These are phyloP conservation scores for Rhyzopertha dominica DNA, from an alignment of 1,140 invertebrate species.

Conservation along the genomic window DNA sequence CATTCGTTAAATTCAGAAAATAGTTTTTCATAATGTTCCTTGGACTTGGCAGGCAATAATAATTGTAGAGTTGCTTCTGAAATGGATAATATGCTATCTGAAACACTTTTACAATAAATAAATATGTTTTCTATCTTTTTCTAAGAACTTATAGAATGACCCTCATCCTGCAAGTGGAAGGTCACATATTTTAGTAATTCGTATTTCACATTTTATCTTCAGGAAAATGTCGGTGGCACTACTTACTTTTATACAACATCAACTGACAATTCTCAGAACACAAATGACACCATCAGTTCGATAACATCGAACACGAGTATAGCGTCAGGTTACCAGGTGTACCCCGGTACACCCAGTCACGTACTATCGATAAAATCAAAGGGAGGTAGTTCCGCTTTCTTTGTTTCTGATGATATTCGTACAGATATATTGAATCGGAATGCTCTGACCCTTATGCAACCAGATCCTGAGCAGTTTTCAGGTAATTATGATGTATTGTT, in stretches of 20 bases:
- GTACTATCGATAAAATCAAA: slow-evolving; percentile 48
- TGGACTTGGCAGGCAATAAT: too few species aligned
- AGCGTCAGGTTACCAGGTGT: slow-evolving; percentile 51
- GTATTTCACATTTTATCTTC: slow-evolving; percentile 38
- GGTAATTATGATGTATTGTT: slow-evolving; percentile 39
- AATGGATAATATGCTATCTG: slow-evolving; percentile 2
- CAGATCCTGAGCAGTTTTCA: slow-evolving; percentile 59
- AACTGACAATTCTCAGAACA: slow-evolving; percentile 41
- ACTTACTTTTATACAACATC: slow-evolving; percentile 80
- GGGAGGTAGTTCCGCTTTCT: slow-evolving; percentile 58
- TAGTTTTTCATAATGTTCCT: too few species aligned
- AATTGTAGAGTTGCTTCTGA: background rate
- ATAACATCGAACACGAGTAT: slow-evolving; percentile 23
- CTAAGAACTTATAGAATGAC: too few species aligned
- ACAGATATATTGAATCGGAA: slow-evolving; percentile 73
- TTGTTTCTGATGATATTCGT: slow-evolving; percentile 70
- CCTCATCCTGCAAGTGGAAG: too few species aligned
- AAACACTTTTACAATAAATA: too few species aligned
- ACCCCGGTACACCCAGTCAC: slow-evolving; percentile 64
- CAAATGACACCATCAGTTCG: slow-evolving; percentile 28
- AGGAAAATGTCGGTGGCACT: slow-evolving; percentile 91
- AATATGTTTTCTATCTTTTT: too few species aligned
- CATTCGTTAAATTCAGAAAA: too few species aligned
- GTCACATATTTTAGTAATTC: background rate
- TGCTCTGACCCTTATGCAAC: slow-evolving; percentile 64